Evolutionary conservation across 1,140 invertebrate species (phyloP).

Genomic region (Drosophila subobscura): DNA sequence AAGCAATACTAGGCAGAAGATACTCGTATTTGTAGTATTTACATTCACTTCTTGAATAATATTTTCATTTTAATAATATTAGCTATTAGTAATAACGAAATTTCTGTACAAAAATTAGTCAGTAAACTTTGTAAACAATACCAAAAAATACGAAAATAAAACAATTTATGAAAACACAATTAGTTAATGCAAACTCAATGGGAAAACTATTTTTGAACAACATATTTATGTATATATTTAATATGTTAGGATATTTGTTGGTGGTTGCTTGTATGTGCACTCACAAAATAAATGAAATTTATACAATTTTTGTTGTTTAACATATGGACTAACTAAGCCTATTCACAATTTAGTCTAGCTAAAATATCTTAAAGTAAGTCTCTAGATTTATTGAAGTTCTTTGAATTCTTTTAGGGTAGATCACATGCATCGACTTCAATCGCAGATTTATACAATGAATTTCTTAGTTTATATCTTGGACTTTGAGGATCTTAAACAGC

Average conservation of each 20-base stretch:
- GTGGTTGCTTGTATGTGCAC: conserved; percentile 25
- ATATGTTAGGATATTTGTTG: conserved; percentile 26
- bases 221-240: conserved; percentile 12
- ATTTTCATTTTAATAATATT: conserved; percentile 10
- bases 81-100: conserved; percentile 24
- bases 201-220: conserved; percentile 54
- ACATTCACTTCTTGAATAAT: conserved; percentile 37
- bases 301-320: conserved; percentile 8
- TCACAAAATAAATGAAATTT: conserved; percentile 2
- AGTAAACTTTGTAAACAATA: not conserved
- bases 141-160: not conserved
- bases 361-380: conserved; percentile 2
- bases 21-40: conserved; percentile 46
- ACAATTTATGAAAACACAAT: conserved; percentile 19
- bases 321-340: conserved; percentile 9
- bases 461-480: too few relatives aligned
- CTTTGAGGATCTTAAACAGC: too few relatives aligned
- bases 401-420: too few relatives aligned
- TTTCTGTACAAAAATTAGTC: conserved; percentile 13
- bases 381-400: too few relatives aligned
- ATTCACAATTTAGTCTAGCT: not conserved
- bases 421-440: too few relatives aligned
- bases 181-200: conserved; percentile 38
- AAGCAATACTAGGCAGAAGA: conserved; percentile 62
- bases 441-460: too few relatives aligned